phyloP scores from a whole-genome alignment of 2,888 invertebrate species.

The Glaucopsyche alexis region DNA sequence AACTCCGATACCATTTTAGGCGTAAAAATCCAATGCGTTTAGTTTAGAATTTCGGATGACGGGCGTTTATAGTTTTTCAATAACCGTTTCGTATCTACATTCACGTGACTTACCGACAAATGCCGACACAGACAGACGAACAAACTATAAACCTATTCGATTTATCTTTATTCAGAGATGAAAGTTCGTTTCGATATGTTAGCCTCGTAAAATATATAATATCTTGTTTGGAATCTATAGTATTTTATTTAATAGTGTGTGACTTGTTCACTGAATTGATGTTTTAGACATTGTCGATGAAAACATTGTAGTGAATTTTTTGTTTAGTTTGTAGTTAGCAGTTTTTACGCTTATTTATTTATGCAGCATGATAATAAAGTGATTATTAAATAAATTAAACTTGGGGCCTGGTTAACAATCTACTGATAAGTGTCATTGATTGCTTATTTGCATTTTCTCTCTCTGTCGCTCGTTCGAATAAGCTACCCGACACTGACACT shows the following conservation, averaged over 20 bases:
- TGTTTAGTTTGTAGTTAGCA: too few species aligned
- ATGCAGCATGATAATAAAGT: too few species aligned
- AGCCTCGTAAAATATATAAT: background rate
- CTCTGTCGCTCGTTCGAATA: too few species aligned
- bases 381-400: too few species aligned
- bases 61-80: constrained; percentile 50
- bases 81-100: constrained; percentile 68
- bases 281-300: background rate
- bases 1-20: background rate
- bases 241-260: background rate
- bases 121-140: constrained; percentile 2
- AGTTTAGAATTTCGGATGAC: background rate
- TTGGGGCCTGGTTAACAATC: too few species aligned
- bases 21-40: background rate
- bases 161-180: constrained; percentile 19
- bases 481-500: too few species aligned
- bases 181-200: background rate
- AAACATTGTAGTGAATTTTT: too few species aligned
- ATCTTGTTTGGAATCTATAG: background rate
- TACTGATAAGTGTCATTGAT: too few species aligned
- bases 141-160: constrained; percentile 2
- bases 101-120: constrained; percentile 67
- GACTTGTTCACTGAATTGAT: background rate
- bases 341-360: too few species aligned
- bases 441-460: too few species aligned